Base-by-base conservation (phyloP, 2,797 vertebrate genomes). In the Dendrocincla fuliginosa region DNA sequence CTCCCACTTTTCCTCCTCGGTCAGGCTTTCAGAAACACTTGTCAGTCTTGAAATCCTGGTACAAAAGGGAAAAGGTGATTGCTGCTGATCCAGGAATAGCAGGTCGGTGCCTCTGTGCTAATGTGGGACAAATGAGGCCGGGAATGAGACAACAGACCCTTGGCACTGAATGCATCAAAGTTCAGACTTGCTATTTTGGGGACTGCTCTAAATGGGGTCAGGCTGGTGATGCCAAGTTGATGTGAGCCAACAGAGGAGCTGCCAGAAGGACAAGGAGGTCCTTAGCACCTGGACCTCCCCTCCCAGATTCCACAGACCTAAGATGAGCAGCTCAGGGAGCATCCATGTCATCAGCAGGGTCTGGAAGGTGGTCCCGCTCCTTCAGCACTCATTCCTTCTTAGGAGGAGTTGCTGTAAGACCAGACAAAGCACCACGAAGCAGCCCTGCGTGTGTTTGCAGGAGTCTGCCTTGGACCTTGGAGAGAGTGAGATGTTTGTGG, bases 1-100 rank as follows among this genome's bases (percentile, higher is more conserved):
- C 81, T 71, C 23, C 81, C 42, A 16, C 53, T 55, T 85, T 65
- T 35, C 53, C 71, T 83, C 5, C 1, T 42, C 33, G 49, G 89
- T 64, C 94, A 61, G 93, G 78, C 93, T 93, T 92, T 95, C 89
- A 93, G 89, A 83, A 89, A 35, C 68, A 8, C 80, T 92, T 70
- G 41, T 83, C 91, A 89, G 63, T 76, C 94, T 92, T 64, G 37
- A 87, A 95, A 89, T 68, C 52, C 46, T 39, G 57, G 37, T 56
- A 52, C 63, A 86, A 90, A 93, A 96, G 78, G 87, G 55, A 93
- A 57, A 91, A 90, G 89, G 95, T 76, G 73, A n/a, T 68, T 71
- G 69, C 83, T 81, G 67, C 67, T 11, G 11, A 27, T 84, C 73
- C 86, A 77, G 84, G 92, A 96, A 90, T 90, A 94, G 88, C 86